A percentile compares a stretch with the other conserved stretches of the same genome.
phyloP scores from a whole-genome alignment of 1,140 invertebrate genomes.

The Drosophila watanabei region DNA sequence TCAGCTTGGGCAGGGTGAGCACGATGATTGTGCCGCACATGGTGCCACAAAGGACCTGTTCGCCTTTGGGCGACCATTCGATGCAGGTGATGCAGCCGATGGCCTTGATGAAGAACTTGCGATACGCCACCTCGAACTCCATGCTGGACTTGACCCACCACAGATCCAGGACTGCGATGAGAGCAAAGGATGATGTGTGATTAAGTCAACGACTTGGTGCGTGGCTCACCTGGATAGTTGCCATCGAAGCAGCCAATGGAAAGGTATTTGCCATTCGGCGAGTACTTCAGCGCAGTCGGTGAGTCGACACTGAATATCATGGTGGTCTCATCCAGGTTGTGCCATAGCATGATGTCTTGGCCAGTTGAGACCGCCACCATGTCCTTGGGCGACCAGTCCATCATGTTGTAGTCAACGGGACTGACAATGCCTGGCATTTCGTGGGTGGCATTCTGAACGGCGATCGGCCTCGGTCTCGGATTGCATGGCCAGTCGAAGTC shows the following conservation, averaged over 20 bases:
- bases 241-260: constrained; percentile 70
- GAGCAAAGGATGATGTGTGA: background rate
- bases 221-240: constrained; percentile 50
- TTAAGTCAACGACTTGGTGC: too few relatives aligned
- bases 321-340: constrained; percentile 59
- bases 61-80: constrained; percentile 63
- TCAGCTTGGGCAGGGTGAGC: constrained; percentile 40
- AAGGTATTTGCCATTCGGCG: constrained; percentile 64
- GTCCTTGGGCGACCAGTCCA: constrained; percentile 75
- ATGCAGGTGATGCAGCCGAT: constrained; percentile 60
- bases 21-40: constrained; percentile 51
- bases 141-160: constrained; percentile 56
- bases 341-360: constrained; percentile 74
- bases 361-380: constrained; percentile 75
- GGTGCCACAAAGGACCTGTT: constrained; percentile 69
- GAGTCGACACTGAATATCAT: constrained; percentile 72
- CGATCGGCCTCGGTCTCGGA: constrained; percentile 62
- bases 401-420: constrained; percentile 64
- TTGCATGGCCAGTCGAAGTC: constrained; percentile 71
- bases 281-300: constrained; percentile 63
- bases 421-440: constrained; percentile 63
- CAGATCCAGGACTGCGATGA: constrained; percentile 63
- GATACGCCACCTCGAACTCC: constrained; percentile 60
- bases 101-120: constrained; percentile 52
- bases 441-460: constrained; percentile 70